Evolutionary conservation across 2,888 invertebrate genomes (phyloP).

Genomic region (Piscicola geometra): DNA sequence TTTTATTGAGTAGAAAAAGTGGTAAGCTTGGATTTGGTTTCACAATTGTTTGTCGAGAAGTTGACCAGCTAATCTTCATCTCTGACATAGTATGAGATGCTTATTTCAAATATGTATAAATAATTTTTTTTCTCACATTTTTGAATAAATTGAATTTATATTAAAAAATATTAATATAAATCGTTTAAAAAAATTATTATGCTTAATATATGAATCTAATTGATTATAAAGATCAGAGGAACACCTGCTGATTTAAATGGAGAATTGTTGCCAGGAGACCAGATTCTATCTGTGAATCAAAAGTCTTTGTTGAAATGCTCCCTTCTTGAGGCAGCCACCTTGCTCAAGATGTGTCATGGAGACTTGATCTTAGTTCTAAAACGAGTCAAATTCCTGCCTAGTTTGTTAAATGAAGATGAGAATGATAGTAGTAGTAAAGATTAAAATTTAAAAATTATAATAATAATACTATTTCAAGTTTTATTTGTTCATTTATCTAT

Average conservation of each 20-base stretch:
- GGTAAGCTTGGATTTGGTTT: slow-evolving; percentile 71
- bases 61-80: slow-evolving; percentile 77
- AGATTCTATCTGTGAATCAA: slow-evolving; percentile 80
- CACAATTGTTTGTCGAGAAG: slow-evolving; percentile 71
- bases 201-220: neutral
- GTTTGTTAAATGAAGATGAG: slow-evolving; percentile 48
- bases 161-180: too few species aligned
- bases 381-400: slow-evolving; percentile 69
- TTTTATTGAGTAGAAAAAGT: slow-evolving; percentile 62
- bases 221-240: slow-evolving; percentile 68
- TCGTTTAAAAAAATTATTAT: neutral
- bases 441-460: neutral
- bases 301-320: slow-evolving; percentile 64
- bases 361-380: slow-evolving; percentile 78
- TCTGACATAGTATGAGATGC: slow-evolving; percentile 75
- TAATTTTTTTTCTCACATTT: too few species aligned
- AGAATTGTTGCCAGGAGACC: slow-evolving; percentile 83
- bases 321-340: slow-evolving; percentile 79
- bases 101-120: too few species aligned
- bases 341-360: slow-evolving; percentile 70
- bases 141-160: too few species aligned
- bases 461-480: too few species aligned
- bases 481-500: too few species aligned
- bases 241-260: slow-evolving; percentile 80
- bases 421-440: slow-evolving; percentile 2